Conservation (phyloP, 1,140 invertebrate genomes). For the Anagrus nilaparvatae region DNA sequence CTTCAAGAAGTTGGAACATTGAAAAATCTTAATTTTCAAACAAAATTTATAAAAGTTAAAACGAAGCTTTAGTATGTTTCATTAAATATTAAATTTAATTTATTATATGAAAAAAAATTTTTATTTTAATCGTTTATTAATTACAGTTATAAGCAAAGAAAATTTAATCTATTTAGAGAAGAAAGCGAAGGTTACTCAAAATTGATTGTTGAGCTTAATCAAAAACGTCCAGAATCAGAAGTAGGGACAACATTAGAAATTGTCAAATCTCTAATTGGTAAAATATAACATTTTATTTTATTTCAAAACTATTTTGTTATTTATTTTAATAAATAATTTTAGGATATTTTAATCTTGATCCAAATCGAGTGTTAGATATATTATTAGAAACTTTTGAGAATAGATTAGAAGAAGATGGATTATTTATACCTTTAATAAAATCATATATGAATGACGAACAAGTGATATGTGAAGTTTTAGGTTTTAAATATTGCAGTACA, state of each 20-base stretch:
- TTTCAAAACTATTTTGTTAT: constrained; percentile 5
- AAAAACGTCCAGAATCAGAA: constrained; percentile 61
- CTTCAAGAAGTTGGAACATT: constrained; percentile 84
- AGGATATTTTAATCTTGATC: constrained; percentile 99
- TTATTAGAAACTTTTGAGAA: constrained; percentile 95
- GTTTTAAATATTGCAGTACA: constrained; percentile 78
- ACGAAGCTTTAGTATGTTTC: constrained; percentile 92
- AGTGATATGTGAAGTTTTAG: constrained; percentile 86
- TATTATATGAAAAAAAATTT: constrained; percentile 8
- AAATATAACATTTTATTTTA: constrained; percentile 15
- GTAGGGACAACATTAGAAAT: constrained; percentile 62
- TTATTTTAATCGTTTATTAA: constrained; percentile 11
- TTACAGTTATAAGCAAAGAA: constrained; percentile 95
- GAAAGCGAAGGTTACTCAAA: constrained; percentile 99
- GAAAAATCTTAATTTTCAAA: constrained; percentile 85
- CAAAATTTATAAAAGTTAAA: constrained; percentile 96
- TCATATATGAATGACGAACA: constrained; percentile 76
- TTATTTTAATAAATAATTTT: constrained; percentile 25
- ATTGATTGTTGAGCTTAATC: constrained; percentile 90
- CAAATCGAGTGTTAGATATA: constrained; percentile 93
- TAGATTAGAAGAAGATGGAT: constrained; percentile 57
- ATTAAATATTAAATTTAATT: constrained; percentile 11
- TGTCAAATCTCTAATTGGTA: constrained; percentile 88
- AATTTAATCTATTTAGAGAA: constrained; percentile 97
- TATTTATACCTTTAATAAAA: constrained; percentile 77